These are phyloP conservation scores for Urocyon cinereoargenteus DNA, from an alignment of 2,797 vertebrate genomes.

Conservation along the genomic window DNA sequence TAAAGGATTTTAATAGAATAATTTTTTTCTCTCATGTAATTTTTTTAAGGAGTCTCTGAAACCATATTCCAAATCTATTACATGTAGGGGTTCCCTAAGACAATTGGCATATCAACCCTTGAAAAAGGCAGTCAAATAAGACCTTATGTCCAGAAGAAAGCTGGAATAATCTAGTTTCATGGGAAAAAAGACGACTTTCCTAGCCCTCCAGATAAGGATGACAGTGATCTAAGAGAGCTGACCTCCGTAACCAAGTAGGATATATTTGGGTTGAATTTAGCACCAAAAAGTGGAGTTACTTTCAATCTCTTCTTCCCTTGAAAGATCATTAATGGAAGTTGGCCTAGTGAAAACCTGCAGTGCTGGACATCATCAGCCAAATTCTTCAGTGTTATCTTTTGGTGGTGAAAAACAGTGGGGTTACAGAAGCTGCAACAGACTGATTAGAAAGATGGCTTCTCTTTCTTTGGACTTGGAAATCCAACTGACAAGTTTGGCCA, in stretches of 20 bases:
- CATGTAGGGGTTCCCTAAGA: neutral
- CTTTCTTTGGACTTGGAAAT: neutral
- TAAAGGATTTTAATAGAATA: conserved; percentile 15
- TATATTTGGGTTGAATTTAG: neutral
- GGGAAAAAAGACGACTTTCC: neutral
- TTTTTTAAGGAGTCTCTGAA: neutral
- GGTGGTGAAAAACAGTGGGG: neutral
- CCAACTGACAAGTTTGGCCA: neutral
- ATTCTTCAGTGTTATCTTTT: neutral
- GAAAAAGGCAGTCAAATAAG: neutral
- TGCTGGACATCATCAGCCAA: neutral
- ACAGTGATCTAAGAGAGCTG: neutral
- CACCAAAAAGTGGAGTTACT: neutral
- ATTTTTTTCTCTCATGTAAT: neutral
- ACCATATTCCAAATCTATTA: neutral
- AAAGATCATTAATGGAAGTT: neutral
- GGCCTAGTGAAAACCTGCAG: neutral
- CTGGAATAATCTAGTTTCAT: neutral
- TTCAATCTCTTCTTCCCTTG: neutral
- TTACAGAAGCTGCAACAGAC: neutral
- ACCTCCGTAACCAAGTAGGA: neutral
- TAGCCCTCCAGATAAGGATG: neutral
- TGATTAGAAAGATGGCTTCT: neutral
- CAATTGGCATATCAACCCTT: neutral
- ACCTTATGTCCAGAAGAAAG: neutral